These are phyloP conservation scores for Mobula birostris DNA, from an alignment of 2,113 vertebrate species.

Conservation along the genomic window DNA sequence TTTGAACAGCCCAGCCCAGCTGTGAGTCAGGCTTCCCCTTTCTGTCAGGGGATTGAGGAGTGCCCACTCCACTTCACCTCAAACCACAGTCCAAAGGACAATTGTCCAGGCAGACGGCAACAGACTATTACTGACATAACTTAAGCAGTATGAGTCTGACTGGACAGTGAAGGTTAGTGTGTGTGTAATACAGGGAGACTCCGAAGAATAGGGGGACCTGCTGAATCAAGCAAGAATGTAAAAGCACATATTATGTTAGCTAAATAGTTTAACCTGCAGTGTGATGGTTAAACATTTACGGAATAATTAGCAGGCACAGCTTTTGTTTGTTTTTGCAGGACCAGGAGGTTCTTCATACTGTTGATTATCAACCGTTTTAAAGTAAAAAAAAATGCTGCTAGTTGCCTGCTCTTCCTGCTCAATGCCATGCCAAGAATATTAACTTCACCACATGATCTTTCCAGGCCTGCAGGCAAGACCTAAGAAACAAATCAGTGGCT, in stretches of 20 bases:
- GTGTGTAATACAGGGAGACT: background rate
- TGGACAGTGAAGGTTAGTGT: background rate
- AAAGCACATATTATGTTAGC: conserved; percentile 5
- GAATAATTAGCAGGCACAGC: background rate
- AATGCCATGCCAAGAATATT: conserved; percentile 7
- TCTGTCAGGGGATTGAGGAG: background rate
- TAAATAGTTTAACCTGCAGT: background rate
- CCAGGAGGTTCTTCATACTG: background rate
- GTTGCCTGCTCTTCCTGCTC: conserved; percentile 8
- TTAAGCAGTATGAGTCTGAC: background rate
- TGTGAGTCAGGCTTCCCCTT: background rate
- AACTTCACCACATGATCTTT: conserved; percentile 14
- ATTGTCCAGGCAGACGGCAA: no score
- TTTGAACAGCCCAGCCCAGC: background rate
- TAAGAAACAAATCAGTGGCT: background rate
- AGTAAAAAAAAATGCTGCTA: background rate
- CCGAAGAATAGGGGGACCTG: background rate
- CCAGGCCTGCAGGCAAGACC: conserved; percentile 1
- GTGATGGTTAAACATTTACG: conserved; percentile 17
- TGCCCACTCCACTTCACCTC: background rate
- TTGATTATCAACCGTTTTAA: conserved; percentile 12
- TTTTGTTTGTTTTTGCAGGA: conserved; percentile 18
- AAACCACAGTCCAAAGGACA: background rate
- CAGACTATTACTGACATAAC: background rate
- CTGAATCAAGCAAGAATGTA: background rate